Percentiles rank a stretch among this genome's conserved stretches.
These are phyloP conservation scores for Limnephilus auricula DNA, from an alignment of 2,888 invertebrate genomes.

Conservation along the genomic window DNA sequence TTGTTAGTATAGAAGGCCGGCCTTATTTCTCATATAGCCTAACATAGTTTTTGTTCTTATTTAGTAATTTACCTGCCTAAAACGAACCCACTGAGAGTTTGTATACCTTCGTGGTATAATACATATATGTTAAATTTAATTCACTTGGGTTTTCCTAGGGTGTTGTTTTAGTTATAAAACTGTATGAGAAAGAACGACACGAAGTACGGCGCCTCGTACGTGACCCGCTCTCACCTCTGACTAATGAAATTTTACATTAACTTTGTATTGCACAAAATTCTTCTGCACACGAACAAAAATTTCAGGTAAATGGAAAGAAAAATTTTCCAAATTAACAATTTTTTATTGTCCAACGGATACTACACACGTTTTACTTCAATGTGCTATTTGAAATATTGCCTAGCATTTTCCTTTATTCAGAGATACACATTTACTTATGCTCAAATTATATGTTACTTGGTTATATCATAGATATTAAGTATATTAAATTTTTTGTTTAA, in stretches of 20 bases:
- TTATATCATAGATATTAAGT: too few relatives aligned
- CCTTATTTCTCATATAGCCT: too few relatives aligned
- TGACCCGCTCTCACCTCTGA: background rate
- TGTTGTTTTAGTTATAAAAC: background rate
- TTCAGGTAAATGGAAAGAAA: background rate
- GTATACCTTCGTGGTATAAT: background rate
- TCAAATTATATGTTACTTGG: too few relatives aligned
- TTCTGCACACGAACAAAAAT: background rate
- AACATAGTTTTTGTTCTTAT: background rate
- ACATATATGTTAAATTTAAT: background rate
- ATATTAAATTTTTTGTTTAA: too few relatives aligned
- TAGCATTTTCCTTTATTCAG: too few relatives aligned
- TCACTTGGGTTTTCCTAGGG: background rate
- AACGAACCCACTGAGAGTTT: background rate
- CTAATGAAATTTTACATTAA: conserved; percentile 35
- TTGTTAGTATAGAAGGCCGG: too few relatives aligned
- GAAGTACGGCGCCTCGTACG: conserved; percentile 20
- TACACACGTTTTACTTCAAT: background rate
- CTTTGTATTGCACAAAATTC: conserved; percentile 8
- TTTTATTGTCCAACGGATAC: background rate
- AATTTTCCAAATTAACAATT: background rate
- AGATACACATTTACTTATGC: too few relatives aligned
- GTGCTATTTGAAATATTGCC: background rate
- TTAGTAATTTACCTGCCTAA: background rate
- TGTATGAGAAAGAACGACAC: background rate